Evolutionary conservation across 2,888 invertebrate genomes (phyloP).

Genomic region (Yponomeuta plumbellus): DNA sequence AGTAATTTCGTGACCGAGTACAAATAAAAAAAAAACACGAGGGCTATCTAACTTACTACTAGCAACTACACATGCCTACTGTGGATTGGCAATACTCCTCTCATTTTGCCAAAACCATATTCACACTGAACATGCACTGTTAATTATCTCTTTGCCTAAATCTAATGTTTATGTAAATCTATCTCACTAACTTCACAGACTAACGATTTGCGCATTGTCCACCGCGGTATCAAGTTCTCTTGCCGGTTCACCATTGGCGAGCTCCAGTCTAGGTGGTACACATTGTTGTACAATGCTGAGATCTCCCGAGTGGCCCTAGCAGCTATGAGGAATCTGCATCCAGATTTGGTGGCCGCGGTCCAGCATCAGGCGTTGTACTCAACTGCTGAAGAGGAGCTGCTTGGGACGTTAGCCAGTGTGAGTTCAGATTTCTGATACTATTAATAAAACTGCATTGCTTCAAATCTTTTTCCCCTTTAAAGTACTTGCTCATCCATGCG

Average conservation of each 20-base stretch:
- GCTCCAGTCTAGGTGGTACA: conserved; percentile 97
- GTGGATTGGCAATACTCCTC: too few relatives aligned
- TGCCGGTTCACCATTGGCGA: conserved; percentile 96
- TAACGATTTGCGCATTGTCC: conserved; percentile 87
- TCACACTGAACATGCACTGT: too few relatives aligned
- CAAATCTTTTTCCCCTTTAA: too few relatives aligned
- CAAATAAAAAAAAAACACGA: too few relatives aligned
- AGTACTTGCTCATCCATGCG: too few relatives aligned
- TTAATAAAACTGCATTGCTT: too few relatives aligned
- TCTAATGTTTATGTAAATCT: background rate
- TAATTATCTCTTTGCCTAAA: too few relatives aligned
- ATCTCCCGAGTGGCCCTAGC: conserved; percentile 93
- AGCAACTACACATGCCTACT: too few relatives aligned
- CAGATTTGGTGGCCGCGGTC: conserved; percentile 90
- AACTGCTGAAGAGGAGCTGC: conserved; percentile 89
- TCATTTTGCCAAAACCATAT: too few relatives aligned
- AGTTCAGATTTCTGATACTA: conserved; percentile 26
- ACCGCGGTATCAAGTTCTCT: conserved; percentile 95
- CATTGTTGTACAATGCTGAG: conserved; percentile 94
- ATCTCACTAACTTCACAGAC: conserved; percentile 60
- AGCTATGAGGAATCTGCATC: conserved; percentile 95
- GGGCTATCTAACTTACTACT: too few relatives aligned
- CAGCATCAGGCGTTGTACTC: conserved; percentile 94
- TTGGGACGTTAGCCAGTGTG: conserved; percentile 86
- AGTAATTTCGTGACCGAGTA: too few relatives aligned